These are phyloP conservation scores for Microdon myrmicae DNA, from an alignment of 2,888 invertebrate genomes.

Conservation along the genomic window DNA sequence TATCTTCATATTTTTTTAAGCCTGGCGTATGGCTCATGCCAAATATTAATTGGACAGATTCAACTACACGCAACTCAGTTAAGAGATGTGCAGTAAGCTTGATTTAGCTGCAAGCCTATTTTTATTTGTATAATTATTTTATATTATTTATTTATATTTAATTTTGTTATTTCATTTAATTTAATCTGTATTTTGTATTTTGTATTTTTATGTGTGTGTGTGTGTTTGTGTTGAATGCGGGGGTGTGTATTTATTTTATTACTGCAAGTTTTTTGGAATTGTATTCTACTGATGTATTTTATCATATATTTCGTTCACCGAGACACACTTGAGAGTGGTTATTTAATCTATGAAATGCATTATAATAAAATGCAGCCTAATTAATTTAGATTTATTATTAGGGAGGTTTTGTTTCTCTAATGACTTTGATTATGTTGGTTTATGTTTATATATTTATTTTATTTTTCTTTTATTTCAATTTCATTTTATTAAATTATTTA, in stretches of 20 bases:
- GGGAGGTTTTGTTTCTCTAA: no score
- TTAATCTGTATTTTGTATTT: constrained; percentile 6
- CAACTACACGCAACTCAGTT: constrained; percentile 35
- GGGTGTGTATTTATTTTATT: constrained; percentile 1
- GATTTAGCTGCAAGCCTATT: no score
- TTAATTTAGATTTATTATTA: no score
- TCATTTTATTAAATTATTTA: constrained; percentile 26
- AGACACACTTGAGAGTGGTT: constrained; percentile 21
- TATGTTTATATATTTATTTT: no score
- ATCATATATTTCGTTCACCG: not conserved
- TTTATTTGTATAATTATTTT: no score
- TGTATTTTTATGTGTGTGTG: not conserved
- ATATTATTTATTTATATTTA: no score
- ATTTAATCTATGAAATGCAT: constrained; percentile 40
- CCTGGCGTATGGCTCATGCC: constrained; percentile 67
- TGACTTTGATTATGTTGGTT: no score
- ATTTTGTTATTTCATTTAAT: no score
- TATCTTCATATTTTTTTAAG: constrained; percentile 66
- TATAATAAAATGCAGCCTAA: no score
- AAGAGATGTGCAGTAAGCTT: no score
- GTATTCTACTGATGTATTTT: not conserved
- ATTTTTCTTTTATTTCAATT: not conserved
- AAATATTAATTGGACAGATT: constrained; percentile 50
- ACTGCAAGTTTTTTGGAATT: constrained; percentile 4
- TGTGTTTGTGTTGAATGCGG: not conserved